Percentiles rank a stretch among this genome's conserved stretches.
phyloP scores from a whole-genome alignment of 2,797 vertebrate species.

The Columba guinea region DNA sequence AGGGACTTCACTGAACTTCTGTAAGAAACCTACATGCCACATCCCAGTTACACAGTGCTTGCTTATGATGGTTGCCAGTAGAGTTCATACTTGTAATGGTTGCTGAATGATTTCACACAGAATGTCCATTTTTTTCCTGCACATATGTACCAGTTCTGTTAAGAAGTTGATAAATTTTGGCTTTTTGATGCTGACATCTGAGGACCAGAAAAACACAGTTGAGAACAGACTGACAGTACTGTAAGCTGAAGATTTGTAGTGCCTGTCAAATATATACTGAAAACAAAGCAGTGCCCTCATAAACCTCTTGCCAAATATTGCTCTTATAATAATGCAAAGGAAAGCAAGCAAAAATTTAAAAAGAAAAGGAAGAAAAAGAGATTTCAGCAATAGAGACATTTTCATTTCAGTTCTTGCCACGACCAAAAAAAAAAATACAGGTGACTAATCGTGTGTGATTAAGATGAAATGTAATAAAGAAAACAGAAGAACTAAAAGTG shows the following conservation, averaged over 20 bases:
- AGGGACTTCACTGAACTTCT: not conserved
- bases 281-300: not conserved
- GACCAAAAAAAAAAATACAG: not conserved
- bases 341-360: not conserved
- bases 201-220: not conserved
- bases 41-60: not conserved
- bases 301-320: not conserved
- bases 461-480: too few species aligned
- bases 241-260: not conserved
- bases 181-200: not conserved
- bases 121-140: not conserved
- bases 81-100: fast-evolving
- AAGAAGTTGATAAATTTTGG: not conserved
- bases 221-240: not conserved
- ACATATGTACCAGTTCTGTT: not conserved
- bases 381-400: not conserved
- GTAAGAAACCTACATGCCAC: not conserved
- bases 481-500: not conserved
- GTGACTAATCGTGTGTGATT: not conserved
- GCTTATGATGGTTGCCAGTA: not conserved
- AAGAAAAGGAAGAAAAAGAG: not conserved
- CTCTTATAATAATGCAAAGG: not conserved
- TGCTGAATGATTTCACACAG: not conserved
- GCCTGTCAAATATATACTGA: not conserved
- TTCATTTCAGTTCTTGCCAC: not conserved